Evolutionary conservation across 53 echinoderm and acorn worm genomes (phyloP).

Genomic region (Holothuria leucospilota): DNA sequence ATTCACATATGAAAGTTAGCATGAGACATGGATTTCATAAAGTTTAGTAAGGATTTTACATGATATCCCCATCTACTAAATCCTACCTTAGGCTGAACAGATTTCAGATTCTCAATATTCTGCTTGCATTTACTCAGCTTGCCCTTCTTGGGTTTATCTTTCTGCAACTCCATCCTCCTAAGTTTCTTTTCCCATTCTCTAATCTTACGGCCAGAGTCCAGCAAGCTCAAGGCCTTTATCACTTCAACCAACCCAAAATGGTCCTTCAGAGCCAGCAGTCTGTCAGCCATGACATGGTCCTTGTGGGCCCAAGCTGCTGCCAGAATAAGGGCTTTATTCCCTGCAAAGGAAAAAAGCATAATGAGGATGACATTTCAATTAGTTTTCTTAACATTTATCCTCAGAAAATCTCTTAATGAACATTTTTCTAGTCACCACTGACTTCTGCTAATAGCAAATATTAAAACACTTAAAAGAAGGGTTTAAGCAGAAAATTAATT

Average conservation of each 20-base stretch:
- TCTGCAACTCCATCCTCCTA: conserved; percentile 73
- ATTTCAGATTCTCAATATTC: conserved; percentile 81
- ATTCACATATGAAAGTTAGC: too few species aligned
- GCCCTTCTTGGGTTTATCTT: conserved; percentile 61
- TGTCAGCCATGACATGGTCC: conserved; percentile 73
- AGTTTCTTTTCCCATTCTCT: conserved; percentile 90
- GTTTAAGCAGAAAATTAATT: too few species aligned
- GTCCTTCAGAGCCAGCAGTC: conserved; percentile 66
- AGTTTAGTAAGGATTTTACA: too few species aligned
- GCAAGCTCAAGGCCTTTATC: conserved; percentile 80
- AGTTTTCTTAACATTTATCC: too few species aligned
- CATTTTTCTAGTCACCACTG: too few species aligned
- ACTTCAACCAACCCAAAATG: conserved; percentile 88
- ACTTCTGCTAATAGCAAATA: too few species aligned
- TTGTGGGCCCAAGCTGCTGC: conserved; percentile 91
- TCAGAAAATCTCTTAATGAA: too few species aligned
- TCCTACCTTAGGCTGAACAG: conserved; percentile 78
- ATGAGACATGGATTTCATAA: too few species aligned
- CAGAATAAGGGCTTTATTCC: conserved; percentile 73
- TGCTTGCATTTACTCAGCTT: conserved; percentile 81
- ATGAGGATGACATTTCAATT: too few species aligned
- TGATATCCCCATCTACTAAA: too few species aligned
- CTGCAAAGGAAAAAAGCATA: conserved; percentile 37
- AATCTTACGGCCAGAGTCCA: conserved; percentile 83
- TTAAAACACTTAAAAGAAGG: too few species aligned